Evolutionary conservation across 2,888 invertebrate genomes (phyloP).

Genomic region (Horisme vitalbata): DNA sequence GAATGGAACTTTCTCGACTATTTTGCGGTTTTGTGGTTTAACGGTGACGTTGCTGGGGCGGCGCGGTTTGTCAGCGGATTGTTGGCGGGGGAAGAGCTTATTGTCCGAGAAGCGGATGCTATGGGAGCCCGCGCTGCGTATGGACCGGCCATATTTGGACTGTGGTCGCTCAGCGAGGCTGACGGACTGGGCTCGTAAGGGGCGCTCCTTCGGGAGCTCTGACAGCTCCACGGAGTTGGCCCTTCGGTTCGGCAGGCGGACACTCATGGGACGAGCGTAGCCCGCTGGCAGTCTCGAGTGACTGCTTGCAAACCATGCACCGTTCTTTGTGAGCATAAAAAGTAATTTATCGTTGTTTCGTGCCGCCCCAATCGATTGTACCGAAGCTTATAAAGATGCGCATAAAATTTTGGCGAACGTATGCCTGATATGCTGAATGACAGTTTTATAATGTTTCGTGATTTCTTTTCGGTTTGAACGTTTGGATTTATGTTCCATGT

Average conservation of each 20-base stretch:
- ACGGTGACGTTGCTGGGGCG: conserved; percentile 46
- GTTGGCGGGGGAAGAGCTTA: conserved; percentile 49
- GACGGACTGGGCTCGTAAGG: conserved; percentile 69
- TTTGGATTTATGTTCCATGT: conserved; percentile 24
- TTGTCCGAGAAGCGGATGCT: conserved; percentile 51
- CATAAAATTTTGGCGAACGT: conserved; percentile 67
- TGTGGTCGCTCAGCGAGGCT: conserved; percentile 63
- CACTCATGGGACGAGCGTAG: conserved; percentile 46
- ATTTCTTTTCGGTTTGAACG: conserved; percentile 41
- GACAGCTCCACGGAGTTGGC: conserved; percentile 52
- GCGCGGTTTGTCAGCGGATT: conserved; percentile 43
- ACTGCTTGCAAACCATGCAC: conserved; percentile 62
- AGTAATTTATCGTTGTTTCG: conserved; percentile 76
- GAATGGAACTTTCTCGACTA: conserved; percentile 64
- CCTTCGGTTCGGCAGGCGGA: conserved; percentile 17
- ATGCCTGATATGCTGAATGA: conserved; percentile 52
- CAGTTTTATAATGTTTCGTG: conserved; percentile 53
- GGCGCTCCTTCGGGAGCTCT: conserved; percentile 37
- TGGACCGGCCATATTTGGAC: conserved; percentile 60
- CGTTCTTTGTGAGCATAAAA: conserved; percentile 67
- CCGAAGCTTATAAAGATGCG: conserved; percentile 68
- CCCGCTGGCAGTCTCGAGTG: conserved; percentile 51
- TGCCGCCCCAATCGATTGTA: conserved; percentile 70
- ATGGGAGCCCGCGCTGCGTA: conserved; percentile 62
- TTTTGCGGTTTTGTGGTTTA: conserved; percentile 62